Conservation (phyloP, 1,140 invertebrate genomes). For the Drosophila kohkoa region DNA sequence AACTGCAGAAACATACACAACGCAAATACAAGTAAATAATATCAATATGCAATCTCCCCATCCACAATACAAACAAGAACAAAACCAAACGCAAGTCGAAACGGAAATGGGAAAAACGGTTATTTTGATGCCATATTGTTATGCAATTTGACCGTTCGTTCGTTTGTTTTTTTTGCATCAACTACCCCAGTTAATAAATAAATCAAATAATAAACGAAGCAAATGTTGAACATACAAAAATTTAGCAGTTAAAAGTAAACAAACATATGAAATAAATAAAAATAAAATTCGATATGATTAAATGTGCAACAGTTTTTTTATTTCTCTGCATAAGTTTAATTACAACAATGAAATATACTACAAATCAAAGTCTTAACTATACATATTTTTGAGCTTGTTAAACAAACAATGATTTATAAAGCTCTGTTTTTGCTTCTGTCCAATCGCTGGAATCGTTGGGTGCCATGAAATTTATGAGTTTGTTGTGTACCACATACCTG, state of each 20-base stretch:
- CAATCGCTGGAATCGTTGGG: conserved; percentile 89
- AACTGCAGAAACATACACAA: conserved; percentile 27
- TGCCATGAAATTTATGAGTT: conserved; percentile 97
- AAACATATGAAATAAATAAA: conserved; percentile 75
- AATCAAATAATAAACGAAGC: conserved; percentile 70
- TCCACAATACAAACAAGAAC: conserved; percentile 18
- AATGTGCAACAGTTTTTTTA: conserved; percentile 22
- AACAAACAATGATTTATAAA: conserved; percentile 94
- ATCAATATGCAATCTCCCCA: conserved; percentile 55
- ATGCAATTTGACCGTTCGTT: conserved; percentile 65
- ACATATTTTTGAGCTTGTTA: conserved; percentile 67
- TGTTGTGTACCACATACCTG: conserved; percentile 94
- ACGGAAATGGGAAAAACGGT: conserved; percentile 64
- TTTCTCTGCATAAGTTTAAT: conserved; percentile 3
- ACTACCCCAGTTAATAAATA: conserved; percentile 71
- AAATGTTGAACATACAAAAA: conserved; percentile 83
- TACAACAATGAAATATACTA: conserved; percentile 11
- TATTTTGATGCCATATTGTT: conserved; percentile 81
- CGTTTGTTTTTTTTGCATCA: conserved; percentile 57
- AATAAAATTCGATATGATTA: conserved; percentile 55
- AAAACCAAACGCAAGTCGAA: conserved; percentile 45
- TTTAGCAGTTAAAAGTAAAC: conserved; percentile 72
- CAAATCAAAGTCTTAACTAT: neutral
- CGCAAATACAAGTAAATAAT: conserved; percentile 46
- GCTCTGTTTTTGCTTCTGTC: conserved; percentile 92